Base-by-base conservation (phyloP, 2,888 invertebrate genomes). In the Synergus laeviventris region DNA sequence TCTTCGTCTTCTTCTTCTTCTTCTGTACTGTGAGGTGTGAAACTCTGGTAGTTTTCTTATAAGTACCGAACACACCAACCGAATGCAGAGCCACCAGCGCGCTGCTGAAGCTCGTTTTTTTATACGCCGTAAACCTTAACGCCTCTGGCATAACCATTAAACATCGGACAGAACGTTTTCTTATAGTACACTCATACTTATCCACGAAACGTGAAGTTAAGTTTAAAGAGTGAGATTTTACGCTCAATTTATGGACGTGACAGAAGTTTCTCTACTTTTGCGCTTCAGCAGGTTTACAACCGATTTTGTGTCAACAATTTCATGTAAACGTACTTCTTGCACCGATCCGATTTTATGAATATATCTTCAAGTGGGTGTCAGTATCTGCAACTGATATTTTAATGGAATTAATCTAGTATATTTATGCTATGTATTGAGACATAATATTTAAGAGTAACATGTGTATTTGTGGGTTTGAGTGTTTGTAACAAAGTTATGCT, bases 111-210 rank as follows among this genome's bases (percentile, higher is more conserved):
- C 39, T 38, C 18, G 31, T 49, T 70, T 77, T 77, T 76, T 79
- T 76, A 79, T 79, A 31, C n/a, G 61, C 75, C 74, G 74, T 78
- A 78, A 79, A 78, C 73, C 74, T 78, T 79, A 78, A 75, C 74
- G 76, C 62, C 62, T 64, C 76, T 38, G 76, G 77, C 54, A 73
- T 76, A 76, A 59, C 79, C 77, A 78, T 79, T 79, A 79, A 79
- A 79, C 74, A 78, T 73, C 74, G 64, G 79, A 78, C 77, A 64
- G 76, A 74, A 77, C 73, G 77, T 77, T 74, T 76, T 76, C 77
- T 76, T 79, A 79, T 64, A 70, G 42, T 61, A 56, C 73, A 49
- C 74, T 79, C 76, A 78, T 74, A 78, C 76, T 77, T 78, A 78
- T 73, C 77, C 74, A 62, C 49, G 74, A 66, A 64, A 61, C 59